phyloP scores from a whole-genome alignment of 2,113 vertebrate species.

The Bambusicola thoracicus region DNA sequence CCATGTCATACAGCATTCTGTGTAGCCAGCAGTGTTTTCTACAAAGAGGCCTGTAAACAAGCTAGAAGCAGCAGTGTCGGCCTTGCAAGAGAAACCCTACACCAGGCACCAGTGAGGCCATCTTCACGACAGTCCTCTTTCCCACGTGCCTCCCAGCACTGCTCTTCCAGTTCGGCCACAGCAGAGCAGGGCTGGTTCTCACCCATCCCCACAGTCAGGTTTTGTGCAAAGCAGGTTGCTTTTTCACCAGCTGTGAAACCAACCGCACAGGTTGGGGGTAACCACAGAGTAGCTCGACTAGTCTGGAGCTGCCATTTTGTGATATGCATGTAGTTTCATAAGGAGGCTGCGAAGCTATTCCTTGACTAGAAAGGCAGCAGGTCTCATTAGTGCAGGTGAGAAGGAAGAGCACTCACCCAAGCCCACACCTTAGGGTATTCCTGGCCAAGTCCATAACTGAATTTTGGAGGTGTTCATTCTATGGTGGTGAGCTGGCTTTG shows the following conservation, averaged over 20 bases:
- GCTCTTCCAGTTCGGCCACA: neutral
- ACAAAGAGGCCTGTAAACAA: neutral
- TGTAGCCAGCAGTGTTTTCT: neutral
- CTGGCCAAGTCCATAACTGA: rapidly evolving
- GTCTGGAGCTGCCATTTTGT: neutral
- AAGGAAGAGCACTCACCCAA: neutral
- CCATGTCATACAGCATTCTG: neutral
- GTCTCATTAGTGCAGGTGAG: neutral
- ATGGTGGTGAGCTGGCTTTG: rapidly evolving
- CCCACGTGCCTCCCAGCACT: neutral
- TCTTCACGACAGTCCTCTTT: rapidly evolving
- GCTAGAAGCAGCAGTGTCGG: neutral
- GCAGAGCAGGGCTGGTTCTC: neutral
- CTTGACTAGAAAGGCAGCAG: neutral
- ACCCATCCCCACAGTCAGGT: neutral
- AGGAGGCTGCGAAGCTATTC: neutral
- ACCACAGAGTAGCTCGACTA: neutral
- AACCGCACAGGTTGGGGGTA: neutral
- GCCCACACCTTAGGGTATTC: rapidly evolving
- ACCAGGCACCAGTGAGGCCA: no score
- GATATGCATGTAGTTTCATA: neutral
- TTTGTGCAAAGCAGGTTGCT: neutral
- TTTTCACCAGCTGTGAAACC: neutral
- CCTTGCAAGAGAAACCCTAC: neutral
- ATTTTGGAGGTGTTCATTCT: neutral